phyloP scores from a whole-genome alignment of 2,113 vertebrate species.

The Halcyon senegalensis region DNA sequence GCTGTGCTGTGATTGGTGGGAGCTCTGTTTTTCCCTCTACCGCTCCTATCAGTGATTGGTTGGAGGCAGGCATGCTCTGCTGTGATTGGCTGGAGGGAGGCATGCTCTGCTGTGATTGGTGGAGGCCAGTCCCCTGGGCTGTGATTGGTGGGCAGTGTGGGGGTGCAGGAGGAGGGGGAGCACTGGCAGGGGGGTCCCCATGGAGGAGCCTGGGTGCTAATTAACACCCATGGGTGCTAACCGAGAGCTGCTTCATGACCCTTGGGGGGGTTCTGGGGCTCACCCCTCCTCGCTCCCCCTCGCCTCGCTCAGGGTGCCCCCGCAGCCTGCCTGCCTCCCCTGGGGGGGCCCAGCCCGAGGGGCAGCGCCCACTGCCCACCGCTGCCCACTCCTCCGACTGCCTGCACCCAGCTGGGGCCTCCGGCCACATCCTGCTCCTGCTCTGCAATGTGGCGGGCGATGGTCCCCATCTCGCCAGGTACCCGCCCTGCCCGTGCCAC shows the following conservation, averaged over 20 bases:
- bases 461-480: constrained; percentile 84
- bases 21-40: not conserved
- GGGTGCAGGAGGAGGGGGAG: not conserved
- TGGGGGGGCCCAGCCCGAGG: no score
- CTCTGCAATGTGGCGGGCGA: constrained; percentile 85
- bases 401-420: constrained; percentile 67
- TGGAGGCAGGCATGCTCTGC: not conserved
- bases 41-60: no score
- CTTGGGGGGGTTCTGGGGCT: not conserved
- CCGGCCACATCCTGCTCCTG: constrained; percentile 83
- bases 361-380: constrained; percentile 63
- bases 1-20: no score
- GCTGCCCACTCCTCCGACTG: constrained; percentile 81
- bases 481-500: not conserved
- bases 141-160: not conserved
- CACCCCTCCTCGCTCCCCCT: not conserved
- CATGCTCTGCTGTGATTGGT: not conserved
- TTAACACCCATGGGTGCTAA: not conserved
- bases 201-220: not conserved
- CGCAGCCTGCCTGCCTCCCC: constrained; percentile 84
- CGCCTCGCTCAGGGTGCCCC: constrained; percentile 70
- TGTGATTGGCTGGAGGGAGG: not conserved
- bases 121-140: not conserved
- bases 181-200: not conserved
- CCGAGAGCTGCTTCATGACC: not conserved